Evolutionary conservation across 2,797 vertebrate genomes (phyloP).

Genomic region (Hippoglossus hippoglossus): DNA sequence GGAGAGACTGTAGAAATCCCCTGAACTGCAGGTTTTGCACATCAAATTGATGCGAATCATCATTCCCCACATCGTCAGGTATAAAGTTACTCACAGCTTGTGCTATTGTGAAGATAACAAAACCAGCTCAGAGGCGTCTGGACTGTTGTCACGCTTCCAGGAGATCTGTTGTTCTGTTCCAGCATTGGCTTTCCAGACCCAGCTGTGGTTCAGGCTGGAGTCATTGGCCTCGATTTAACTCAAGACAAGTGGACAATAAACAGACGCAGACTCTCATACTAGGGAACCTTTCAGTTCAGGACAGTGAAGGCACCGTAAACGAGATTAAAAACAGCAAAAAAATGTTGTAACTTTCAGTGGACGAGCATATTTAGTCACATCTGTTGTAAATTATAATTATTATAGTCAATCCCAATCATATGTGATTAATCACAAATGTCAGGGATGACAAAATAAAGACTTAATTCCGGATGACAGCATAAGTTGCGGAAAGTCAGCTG

Average conservation of each 20-base stretch:
- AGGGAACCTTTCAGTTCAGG: conserved; percentile 1
- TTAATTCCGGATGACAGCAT: not conserved
- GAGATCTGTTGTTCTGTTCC: conserved; percentile 9
- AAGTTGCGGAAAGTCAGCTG: conserved; percentile 22
- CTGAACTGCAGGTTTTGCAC: not conserved
- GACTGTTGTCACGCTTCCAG: not conserved
- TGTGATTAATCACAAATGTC: conserved; percentile 1
- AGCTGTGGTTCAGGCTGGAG: conserved; percentile 38
- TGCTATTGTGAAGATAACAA: conserved; percentile 3
- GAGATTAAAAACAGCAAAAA: not conserved
- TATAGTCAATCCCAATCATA: no score
- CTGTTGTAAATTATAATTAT: not conserved
- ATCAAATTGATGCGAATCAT: conserved; percentile 3
- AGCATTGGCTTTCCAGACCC: conserved; percentile 22
- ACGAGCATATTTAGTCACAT: not conserved
- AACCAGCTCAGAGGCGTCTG: conserved; percentile 1
- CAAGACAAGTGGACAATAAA: conserved; percentile 9
- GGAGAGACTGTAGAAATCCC: conserved; percentile 7
- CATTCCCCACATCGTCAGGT: conserved; percentile 12
- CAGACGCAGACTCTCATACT: not conserved
- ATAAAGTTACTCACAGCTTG: not conserved
- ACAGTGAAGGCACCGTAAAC: not conserved
- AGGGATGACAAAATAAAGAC: conserved; percentile 8
- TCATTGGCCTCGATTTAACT: conserved; percentile 21
- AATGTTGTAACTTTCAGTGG: not conserved